Conservation (phyloP, 2,888 invertebrate species). For the Thalpophila matura region DNA sequence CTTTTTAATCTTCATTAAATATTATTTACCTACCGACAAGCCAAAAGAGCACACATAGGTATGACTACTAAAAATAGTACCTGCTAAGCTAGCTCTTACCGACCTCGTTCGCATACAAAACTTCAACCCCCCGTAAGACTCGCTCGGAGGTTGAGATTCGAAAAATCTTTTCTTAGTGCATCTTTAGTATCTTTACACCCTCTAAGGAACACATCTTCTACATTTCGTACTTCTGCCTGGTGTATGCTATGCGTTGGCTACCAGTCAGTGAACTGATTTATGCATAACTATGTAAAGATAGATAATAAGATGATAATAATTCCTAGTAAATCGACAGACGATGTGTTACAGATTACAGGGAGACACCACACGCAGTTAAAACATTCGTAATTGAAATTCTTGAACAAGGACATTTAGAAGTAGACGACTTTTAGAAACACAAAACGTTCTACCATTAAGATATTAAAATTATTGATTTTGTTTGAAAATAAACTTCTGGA, state of each 20-base stretch:
- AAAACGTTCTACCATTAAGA: not conserved
- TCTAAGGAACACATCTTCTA: constrained; percentile 5
- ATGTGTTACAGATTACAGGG: constrained; percentile 5
- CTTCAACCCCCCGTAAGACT: constrained; percentile 6
- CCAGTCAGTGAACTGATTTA: not conserved
- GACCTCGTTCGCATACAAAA: constrained; percentile 25
- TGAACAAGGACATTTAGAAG: not conserved
- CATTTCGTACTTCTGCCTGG: not conserved
- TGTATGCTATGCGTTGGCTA: not conserved
- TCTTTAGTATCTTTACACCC: not conserved
- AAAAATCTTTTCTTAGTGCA: constrained; percentile 28
- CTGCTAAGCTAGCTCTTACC: not conserved
- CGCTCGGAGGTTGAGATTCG: constrained; percentile 25
- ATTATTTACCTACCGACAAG: not conserved
- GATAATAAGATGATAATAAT: not conserved
- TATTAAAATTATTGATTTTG: not conserved
- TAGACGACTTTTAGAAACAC: not conserved
- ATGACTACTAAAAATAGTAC: constrained; percentile 3
- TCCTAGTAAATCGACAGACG: not conserved
- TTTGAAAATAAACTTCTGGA: constrained; percentile 1
- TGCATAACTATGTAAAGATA: not conserved
- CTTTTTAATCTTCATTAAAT: constrained; percentile 26
- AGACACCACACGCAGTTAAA: too few relatives aligned
- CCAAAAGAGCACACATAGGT: not conserved
- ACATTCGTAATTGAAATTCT: not conserved